Conservation (phyloP, 2,797 vertebrate species). For the Cheirogaleus major region DNA sequence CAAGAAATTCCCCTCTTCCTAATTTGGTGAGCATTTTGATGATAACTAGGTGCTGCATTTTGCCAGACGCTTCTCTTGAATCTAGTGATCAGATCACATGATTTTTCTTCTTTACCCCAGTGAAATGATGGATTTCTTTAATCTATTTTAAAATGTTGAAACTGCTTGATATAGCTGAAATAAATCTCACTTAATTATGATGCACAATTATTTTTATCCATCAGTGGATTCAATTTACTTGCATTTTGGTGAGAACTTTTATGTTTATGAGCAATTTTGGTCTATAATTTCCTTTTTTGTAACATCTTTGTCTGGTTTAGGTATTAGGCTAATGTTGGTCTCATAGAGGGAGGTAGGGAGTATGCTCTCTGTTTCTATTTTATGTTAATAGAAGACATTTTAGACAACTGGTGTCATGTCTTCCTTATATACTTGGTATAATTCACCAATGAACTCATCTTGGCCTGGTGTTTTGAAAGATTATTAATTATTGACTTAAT, state of each 20-base stretch:
- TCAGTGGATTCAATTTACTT: neutral
- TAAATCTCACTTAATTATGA: neutral
- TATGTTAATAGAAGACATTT: neutral
- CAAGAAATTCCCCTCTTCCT: neutral
- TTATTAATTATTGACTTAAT: neutral
- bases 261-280: neutral
- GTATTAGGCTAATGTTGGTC: neutral
- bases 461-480: neutral
- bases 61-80: neutral
- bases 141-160: conserved; percentile 4
- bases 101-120: neutral
- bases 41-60: neutral
- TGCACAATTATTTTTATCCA: neutral
- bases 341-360: neutral
- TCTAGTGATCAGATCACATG: neutral
- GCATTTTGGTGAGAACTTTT: neutral
- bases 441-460: neutral
- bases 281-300: neutral
- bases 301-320: neutral
- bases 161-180: neutral
- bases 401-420: neutral
- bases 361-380: neutral
- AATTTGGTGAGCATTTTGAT: neutral
- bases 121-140: neutral
- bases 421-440: neutral